Evolutionary conservation across 2,888 invertebrate genomes (phyloP), one percentile per base, ranked within the genome.

Genomic region (Oconnorella tubifera): DNA sequence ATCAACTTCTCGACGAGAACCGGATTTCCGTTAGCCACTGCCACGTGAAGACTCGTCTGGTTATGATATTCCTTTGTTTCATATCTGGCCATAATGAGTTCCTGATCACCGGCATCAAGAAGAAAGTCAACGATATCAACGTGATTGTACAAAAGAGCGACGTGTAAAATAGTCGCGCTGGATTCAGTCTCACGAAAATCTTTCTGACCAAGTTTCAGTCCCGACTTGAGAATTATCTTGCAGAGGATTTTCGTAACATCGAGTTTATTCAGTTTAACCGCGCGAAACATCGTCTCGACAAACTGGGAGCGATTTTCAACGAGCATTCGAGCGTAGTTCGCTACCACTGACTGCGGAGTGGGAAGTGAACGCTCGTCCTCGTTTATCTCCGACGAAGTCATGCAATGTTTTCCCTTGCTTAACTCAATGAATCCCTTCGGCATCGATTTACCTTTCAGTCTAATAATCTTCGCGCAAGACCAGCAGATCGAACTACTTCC

Each of bases 271-370:
- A 72, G 66, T 50, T 72, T 72, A 23, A 72, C 70, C 1, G 71
- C 68, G 10, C 71, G 25, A 59, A 70, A 70, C 31, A 72, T 33
- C 14, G 69, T 72, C 27, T 72, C 67, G n/a, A 70, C 63, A 50
- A 72, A 70, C 57, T 65, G 63, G 2, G 49, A 33, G 31, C 58
- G 55, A 32, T 71, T 66, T 25, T 69, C 66, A 25, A 63, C 60
- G 27, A 71, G 51, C 71, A 71, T 71, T 29, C 64, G 56, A 27
- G 71, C 71, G 53, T 71, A 71, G 58, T 70, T 71, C n/a, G 70
- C 69, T 6, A 71, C 69, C 19, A 71, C 59, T 1, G 66, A 59
- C 29, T 64, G 51, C n/a, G 67, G 51, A 10, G 71, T 65, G 28
- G 70, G 60, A 3, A 31, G 33, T 25, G 57, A 53, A 2, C n/a